Percentiles rank a stretch among this genome's conserved stretches.
Conservation (phyloP, 2,113 vertebrate species). For the Seriola aureovittata region DNA sequence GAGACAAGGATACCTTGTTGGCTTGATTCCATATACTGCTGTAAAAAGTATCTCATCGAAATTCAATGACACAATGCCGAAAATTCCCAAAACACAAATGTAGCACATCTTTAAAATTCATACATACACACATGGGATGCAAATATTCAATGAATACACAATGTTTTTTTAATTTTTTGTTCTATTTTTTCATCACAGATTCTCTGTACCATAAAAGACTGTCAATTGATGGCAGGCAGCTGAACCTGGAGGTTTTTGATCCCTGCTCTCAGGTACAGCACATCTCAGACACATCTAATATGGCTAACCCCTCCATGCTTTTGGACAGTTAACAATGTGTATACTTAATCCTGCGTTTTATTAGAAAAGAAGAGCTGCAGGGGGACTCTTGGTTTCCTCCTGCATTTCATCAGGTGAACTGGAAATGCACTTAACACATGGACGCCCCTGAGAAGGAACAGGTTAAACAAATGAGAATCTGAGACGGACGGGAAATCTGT, state of each 20-base stretch:
- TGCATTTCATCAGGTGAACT: slow-evolving; percentile 7
- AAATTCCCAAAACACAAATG: too few relatives aligned
- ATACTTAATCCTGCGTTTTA: background rate
- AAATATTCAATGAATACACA: too few relatives aligned
- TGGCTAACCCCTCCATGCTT: background rate
- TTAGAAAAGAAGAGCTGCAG: slow-evolving; percentile 20
- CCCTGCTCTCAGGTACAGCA: slow-evolving; percentile 83
- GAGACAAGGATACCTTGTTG: background rate
- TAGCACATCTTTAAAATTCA: background rate
- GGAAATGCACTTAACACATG: slow-evolving; percentile 4
- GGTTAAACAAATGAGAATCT: slow-evolving; percentile 3
- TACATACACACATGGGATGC: background rate
- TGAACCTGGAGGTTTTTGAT: slow-evolving; percentile 86
- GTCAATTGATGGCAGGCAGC: slow-evolving; percentile 84
- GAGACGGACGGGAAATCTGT: background rate
- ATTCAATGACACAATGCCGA: too few relatives aligned
- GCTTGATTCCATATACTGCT: background rate
- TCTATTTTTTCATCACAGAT: slow-evolving; percentile 65
- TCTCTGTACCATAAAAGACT: slow-evolving; percentile 85
- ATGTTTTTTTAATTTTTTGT: background rate
- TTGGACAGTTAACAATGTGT: background rate
- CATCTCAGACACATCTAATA: background rate
- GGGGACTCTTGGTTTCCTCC: background rate
- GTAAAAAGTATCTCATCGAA: background rate
- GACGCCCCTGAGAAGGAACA: background rate